These are phyloP conservation scores for Hippocampus zosterae DNA, from an alignment of 2,113 vertebrate species.

Conservation along the genomic window DNA sequence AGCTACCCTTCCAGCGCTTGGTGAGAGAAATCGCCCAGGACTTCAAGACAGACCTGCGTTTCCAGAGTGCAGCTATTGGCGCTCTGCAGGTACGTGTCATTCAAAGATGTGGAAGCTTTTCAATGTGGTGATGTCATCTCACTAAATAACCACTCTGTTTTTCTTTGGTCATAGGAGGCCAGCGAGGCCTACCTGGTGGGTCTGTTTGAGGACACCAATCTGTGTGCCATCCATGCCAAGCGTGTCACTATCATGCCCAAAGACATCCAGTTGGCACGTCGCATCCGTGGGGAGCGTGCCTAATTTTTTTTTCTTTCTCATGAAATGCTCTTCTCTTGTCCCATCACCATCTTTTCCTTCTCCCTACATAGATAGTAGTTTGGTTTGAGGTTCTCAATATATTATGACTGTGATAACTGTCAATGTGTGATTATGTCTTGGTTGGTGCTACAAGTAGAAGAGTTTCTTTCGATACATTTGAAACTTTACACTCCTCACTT, in stretches of 20 bases:
- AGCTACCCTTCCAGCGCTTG: constrained; percentile 79
- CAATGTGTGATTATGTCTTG: constrained; percentile 64
- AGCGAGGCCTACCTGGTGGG: constrained; percentile 77
- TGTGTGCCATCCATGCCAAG: constrained; percentile 77
- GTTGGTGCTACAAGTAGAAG: constrained; percentile 65
- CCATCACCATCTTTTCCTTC: constrained; percentile 39
- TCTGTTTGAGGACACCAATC: constrained; percentile 76
- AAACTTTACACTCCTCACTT: constrained; percentile 45
- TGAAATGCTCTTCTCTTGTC: constrained; percentile 34
- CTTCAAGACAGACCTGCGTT: constrained; percentile 77
- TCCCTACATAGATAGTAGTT: constrained; percentile 58
- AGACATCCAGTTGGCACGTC: constrained; percentile 81
- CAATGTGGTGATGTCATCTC: not conserved
- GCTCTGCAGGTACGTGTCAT: constrained; percentile 66
- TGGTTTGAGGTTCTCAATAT: constrained; percentile 64
- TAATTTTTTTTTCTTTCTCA: constrained; percentile 41
- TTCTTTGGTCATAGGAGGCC: constrained; percentile 58
- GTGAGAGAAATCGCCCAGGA: constrained; percentile 80
- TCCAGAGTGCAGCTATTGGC: constrained; percentile 76
- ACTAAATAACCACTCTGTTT: not conserved
- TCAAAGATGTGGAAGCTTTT: too few species aligned
- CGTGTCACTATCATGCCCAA: constrained; percentile 80
- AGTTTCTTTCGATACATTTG: constrained; percentile 52
- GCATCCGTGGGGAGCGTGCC: constrained; percentile 76
- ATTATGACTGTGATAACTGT: constrained; percentile 65